Conservation (phyloP, 2,797 vertebrate genomes). For the Pyrocephalus nanus region DNA sequence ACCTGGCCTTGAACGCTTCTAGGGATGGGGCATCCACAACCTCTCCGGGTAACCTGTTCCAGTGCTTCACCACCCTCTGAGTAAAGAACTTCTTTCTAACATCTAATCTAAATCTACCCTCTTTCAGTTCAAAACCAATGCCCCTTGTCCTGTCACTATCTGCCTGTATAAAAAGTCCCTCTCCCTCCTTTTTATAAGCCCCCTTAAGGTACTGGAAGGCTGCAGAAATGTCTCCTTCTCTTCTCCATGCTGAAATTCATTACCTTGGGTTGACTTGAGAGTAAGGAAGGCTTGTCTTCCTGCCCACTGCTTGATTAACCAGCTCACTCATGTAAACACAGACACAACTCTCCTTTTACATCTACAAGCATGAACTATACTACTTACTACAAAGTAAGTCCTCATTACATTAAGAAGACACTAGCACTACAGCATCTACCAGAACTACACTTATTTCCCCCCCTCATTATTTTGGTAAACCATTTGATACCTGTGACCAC, state of each 20-base stretch:
- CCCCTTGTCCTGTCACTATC: neutral
- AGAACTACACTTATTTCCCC: neutral
- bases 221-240: neutral
- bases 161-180: neutral
- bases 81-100: neutral
- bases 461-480: neutral
- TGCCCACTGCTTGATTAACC: neutral
- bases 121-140: neutral
- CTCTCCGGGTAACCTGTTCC: neutral
- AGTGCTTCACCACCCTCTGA: neutral
- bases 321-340: neutral
- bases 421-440: neutral
- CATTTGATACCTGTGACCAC: neutral
- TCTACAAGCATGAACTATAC: neutral
- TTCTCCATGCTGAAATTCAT: neutral
- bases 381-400: neutral
- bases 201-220: neutral
- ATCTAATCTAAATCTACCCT: neutral
- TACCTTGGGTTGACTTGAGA: neutral
- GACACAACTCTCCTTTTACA: neutral
- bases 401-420: neutral
- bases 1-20: neutral
- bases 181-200: neutral
- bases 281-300: neutral
- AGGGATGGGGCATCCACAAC: neutral